Conservation (phyloP, 2,113 vertebrate species). For the Myrmecophaga tridactyla region DNA sequence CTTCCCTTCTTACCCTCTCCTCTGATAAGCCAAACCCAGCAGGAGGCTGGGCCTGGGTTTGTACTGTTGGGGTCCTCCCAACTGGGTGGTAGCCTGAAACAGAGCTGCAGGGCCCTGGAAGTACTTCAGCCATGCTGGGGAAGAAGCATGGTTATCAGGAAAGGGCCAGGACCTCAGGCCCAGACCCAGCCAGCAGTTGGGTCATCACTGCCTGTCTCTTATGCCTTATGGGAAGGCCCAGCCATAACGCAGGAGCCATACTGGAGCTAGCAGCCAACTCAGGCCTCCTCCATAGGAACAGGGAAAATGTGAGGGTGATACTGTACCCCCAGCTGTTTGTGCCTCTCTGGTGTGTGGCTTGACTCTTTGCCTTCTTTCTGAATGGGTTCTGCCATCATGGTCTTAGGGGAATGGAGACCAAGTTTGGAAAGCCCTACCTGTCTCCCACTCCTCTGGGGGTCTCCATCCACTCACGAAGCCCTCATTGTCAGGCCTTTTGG, state of each 20-base stretch:
- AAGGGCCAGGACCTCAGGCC: background rate
- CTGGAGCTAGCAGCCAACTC: slow-evolving; percentile 58
- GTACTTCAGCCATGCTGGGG: slow-evolving; percentile 8
- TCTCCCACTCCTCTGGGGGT: background rate
- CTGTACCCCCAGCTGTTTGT: slow-evolving; percentile 59
- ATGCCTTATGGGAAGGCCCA: slow-evolving; percentile 80
- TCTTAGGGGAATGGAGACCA: background rate
- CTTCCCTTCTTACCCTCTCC: background rate
- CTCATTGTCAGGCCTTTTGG: background rate
- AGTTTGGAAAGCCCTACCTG: background rate
- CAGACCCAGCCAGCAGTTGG: slow-evolving; percentile 29
- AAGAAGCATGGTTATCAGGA: background rate
- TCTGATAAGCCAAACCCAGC: slow-evolving; percentile 51
- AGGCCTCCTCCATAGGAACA: slow-evolving; percentile 37
- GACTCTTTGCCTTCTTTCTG: slow-evolving; percentile 51
- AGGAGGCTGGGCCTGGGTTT: slow-evolving; percentile 35
- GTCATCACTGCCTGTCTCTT: slow-evolving; percentile 51
- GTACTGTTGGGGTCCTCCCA: background rate
- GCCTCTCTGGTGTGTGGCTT: slow-evolving; percentile 72
- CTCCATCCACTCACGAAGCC: too few relatives aligned
- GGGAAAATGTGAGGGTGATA: background rate
- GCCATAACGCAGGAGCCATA: slow-evolving; percentile 57
- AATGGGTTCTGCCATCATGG: slow-evolving; percentile 11
- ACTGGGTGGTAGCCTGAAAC: background rate
- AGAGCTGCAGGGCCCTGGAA: background rate